Percentiles rank a stretch among this genome's conserved stretches.
Conservation (phyloP, 2,113 vertebrate genomes). For the Alligator mississippiensis region DNA sequence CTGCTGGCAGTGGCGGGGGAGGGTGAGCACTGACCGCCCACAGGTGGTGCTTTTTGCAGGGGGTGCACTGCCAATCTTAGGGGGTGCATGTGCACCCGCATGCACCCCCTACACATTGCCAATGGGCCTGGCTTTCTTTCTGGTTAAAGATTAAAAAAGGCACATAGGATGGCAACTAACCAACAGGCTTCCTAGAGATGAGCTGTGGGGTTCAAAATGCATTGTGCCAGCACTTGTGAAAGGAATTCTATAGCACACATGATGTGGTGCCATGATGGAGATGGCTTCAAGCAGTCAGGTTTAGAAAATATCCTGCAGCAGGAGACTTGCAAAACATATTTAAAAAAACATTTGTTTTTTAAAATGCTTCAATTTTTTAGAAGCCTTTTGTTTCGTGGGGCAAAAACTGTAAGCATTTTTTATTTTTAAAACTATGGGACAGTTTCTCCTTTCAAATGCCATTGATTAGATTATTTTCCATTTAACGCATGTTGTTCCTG, state of each 20-base stretch:
- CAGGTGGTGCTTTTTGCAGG: no score
- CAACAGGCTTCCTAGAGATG: background rate
- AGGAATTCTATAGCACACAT: background rate
- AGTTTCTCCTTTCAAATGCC: constrained; percentile 49
- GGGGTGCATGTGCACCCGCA: no score
- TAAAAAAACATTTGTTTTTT: constrained; percentile 27
- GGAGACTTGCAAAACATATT: constrained; percentile 42
- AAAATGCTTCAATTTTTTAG: constrained; percentile 47
- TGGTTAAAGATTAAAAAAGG: background rate
- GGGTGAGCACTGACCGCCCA: no score
- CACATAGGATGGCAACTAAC: background rate
- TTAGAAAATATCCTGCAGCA: constrained; percentile 37
- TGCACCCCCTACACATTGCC: no score
- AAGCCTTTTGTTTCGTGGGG: constrained; percentile 44
- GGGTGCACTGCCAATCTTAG: no score
- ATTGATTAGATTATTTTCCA: background rate
- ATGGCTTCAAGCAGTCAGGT: background rate
- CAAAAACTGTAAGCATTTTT: constrained; percentile 62
- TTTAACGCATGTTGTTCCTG: constrained; percentile 54
- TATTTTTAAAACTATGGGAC: constrained; percentile 38
- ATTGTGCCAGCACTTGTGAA: background rate
- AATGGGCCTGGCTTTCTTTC: background rate
- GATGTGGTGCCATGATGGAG: background rate
- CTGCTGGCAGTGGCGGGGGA: no score
- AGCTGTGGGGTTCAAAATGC: background rate